These are phyloP conservation scores for Marmota flaviventris DNA, from an alignment of 2,113 vertebrate genomes.

Conservation along the genomic window DNA sequence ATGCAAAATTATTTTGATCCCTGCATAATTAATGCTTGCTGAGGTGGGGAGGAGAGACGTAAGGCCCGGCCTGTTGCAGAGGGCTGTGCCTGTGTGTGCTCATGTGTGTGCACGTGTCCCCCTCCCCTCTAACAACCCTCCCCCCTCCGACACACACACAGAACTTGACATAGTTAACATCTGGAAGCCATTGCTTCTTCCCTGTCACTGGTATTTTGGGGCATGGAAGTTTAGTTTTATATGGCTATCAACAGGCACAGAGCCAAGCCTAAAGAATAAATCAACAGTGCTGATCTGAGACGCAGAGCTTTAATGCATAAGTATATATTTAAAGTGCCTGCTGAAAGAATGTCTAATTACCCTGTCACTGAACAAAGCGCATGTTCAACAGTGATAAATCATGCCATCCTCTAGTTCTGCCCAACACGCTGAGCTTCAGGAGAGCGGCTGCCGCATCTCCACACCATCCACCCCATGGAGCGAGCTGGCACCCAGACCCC, in stretches of 20 bases:
- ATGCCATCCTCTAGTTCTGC: slow-evolving; percentile 85
- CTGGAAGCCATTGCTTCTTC: slow-evolving; percentile 36
- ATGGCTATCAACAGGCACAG: slow-evolving; percentile 79
- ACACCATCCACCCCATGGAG: background rate
- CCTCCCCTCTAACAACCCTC: background rate
- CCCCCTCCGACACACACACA: background rate
- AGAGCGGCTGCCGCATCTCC: slow-evolving; percentile 77
- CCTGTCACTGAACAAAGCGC: slow-evolving; percentile 87
- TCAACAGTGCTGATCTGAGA: slow-evolving; percentile 84
- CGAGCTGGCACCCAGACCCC: background rate
- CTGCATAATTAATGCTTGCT: slow-evolving; percentile 87
- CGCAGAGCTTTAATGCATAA: slow-evolving; percentile 84
- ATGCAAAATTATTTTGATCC: slow-evolving; percentile 85
- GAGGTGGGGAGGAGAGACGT: slow-evolving; percentile 68
- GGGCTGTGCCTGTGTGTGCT: fast-evolving
- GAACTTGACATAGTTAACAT: slow-evolving; percentile 73
- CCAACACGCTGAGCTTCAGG: slow-evolving; percentile 77
- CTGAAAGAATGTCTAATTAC: slow-evolving; percentile 89
- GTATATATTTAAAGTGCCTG: slow-evolving; percentile 87
- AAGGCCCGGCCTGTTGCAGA: slow-evolving; percentile 64
- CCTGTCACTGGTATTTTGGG: slow-evolving; percentile 58
- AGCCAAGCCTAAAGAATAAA: slow-evolving; percentile 85
- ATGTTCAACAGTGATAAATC: slow-evolving; percentile 87
- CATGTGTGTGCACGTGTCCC: fast-evolving
- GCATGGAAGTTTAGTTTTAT: slow-evolving; percentile 62